A percentile compares a stretch with the other conserved stretches of the same genome.
Evolutionary conservation across 53 echinoderm and acorn worm species (phyloP).

Genomic region (Holothuria scabra): DNA sequence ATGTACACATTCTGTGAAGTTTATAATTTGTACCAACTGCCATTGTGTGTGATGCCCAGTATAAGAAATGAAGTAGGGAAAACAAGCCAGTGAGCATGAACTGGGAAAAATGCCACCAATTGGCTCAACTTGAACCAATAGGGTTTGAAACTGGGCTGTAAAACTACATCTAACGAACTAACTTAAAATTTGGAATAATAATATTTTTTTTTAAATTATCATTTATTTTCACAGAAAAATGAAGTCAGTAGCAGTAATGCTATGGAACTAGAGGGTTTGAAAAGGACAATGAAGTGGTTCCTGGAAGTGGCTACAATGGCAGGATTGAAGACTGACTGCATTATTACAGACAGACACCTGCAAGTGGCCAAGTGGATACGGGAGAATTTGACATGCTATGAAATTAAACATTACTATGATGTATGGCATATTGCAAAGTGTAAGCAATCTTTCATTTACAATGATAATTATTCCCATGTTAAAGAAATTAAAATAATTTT

Average conservation of each 20-base stretch:
- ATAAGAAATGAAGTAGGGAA: too few species aligned
- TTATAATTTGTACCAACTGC: too few species aligned
- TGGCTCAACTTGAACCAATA: too few species aligned
- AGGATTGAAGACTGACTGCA: constrained; percentile 20
- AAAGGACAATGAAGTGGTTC: constrained; percentile 38
- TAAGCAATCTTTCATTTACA: not conserved
- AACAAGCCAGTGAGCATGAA: too few species aligned
- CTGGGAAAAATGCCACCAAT: too few species aligned
- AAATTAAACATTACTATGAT: constrained; percentile 60
- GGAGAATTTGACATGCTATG: constrained; percentile 43
- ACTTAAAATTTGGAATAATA: too few species aligned
- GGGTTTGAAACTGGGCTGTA: too few species aligned
- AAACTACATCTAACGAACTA: too few species aligned
- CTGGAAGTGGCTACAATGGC: constrained; percentile 4
- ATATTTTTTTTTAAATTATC: too few species aligned
- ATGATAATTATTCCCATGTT: not conserved
- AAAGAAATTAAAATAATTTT: too few species aligned
- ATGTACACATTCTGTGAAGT: too few species aligned
- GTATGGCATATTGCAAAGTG: constrained; percentile 79
- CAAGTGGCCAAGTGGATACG: constrained; percentile 61
- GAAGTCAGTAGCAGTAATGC: constrained; percentile 62
- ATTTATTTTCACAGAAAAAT: constrained; percentile 55
- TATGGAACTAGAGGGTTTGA: constrained; percentile 72
- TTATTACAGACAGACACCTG: constrained; percentile 61
- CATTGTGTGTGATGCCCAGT: too few species aligned